Conservation (phyloP, 2,113 vertebrate genomes). For the Chauna torquata region DNA sequence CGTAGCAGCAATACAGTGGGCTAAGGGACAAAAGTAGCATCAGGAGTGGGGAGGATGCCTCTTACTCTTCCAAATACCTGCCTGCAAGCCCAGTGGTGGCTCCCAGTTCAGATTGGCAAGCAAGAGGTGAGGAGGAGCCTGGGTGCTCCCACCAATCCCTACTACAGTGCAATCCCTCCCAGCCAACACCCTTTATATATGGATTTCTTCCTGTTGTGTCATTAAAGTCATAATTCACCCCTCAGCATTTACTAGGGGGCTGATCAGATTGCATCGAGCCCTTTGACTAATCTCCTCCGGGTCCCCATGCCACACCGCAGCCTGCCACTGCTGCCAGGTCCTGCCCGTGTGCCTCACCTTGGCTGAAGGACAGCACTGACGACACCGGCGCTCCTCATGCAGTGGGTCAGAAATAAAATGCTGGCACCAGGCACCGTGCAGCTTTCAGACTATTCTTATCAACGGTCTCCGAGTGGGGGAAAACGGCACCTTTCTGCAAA, state of each 20-base stretch:
- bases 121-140: neutral
- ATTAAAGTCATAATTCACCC: neutral
- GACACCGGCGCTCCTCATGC: neutral
- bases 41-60: neutral
- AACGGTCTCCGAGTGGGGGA: accelerated
- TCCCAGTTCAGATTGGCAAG: neutral
- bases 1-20: accelerated
- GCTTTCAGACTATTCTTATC: neutral
- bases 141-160: neutral
- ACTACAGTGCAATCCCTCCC: neutral
- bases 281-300: neutral
- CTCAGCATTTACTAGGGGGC: neutral
- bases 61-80: neutral
- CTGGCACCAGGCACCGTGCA: neutral
- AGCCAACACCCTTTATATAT: neutral
- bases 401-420: neutral
- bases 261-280: accelerated
- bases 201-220: neutral
- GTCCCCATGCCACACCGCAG: accelerated
- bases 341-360: neutral
- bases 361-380: neutral
- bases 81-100: accelerated
- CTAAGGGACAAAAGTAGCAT: accelerated
- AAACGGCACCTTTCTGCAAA: accelerated
- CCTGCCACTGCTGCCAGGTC: neutral